Evolutionary conservation across 1,140 invertebrate species (phyloP).

Genomic region (Holcopasites calliopsidis): DNA sequence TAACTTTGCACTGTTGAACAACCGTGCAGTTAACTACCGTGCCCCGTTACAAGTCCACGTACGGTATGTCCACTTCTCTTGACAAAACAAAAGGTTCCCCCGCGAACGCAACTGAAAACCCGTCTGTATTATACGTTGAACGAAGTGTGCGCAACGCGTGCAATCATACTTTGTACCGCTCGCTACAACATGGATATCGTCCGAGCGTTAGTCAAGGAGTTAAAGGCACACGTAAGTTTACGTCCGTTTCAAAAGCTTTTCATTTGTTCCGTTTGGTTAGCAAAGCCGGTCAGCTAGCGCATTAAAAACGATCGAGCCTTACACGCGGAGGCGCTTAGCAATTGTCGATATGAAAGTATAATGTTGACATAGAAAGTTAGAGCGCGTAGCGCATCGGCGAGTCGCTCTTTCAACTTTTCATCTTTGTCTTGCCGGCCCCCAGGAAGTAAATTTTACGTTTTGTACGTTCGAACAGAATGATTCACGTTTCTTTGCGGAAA

Average conservation of each 20-base stretch:
- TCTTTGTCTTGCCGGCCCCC: background rate
- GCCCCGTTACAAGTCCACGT: background rate
- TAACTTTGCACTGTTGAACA: background rate
- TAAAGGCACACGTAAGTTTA: background rate
- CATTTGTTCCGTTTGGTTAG: background rate
- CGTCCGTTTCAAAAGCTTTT: background rate
- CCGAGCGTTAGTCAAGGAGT: background rate
- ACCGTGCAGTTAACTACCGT: background rate
- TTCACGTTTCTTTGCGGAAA: background rate
- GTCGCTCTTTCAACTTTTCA: conserved; percentile 17
- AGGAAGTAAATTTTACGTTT: background rate
- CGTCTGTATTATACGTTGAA: background rate
- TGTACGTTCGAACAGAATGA: background rate
- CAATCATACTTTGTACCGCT: background rate
- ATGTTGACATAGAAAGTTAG: conserved; percentile 38
- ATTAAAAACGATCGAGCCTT: conserved; percentile 22
- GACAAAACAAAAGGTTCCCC: conserved; percentile 12
- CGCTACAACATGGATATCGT: background rate
- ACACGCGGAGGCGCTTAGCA: too few relatives aligned
- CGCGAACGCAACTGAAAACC: background rate
- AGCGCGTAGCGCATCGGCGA: background rate
- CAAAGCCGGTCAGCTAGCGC: background rate
- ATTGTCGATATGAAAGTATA: conserved; percentile 37
- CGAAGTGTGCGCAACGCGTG: background rate
- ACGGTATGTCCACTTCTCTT: conserved; percentile 15